Evolutionary conservation across 37 sponge, comb jelly and placozoan species (phyloP).

Genomic region (Ianthella basta): DNA sequence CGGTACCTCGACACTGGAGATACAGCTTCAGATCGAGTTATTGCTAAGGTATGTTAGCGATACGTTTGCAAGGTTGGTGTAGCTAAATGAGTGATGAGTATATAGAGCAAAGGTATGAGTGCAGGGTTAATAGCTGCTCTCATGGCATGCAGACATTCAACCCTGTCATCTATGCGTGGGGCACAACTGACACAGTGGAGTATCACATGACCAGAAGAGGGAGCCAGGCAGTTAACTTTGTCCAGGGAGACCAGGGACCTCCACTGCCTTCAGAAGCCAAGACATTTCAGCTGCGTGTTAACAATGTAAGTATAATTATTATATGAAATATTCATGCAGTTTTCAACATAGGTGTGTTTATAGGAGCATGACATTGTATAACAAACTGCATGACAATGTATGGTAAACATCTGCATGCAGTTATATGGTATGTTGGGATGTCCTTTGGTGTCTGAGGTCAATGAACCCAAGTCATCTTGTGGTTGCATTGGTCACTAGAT

Average conservation of each 20-base stretch:
- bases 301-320: neutral
- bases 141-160: neutral
- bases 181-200: neutral
- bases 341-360: no score
- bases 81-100: no score
- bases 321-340: no score
- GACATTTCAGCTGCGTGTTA: neutral
- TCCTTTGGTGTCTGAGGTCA: no score
- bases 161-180: constrained; percentile 22
- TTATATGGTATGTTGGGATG: no score
- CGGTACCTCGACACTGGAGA: constrained; percentile 25
- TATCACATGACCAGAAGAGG: constrained; percentile 16
- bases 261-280: neutral
- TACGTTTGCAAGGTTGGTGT: no score
- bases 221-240: neutral
- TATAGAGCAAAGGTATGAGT: no score
- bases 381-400: no score
- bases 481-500: no score
- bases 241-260: neutral
- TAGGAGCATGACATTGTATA: no score
- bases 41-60: constrained; percentile 21
- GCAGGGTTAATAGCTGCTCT: neutral
- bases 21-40: neutral
- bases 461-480: no score
- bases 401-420: no score